Evolutionary conservation across 2,888 invertebrate species (phyloP).

Genomic region (Plebejus melissa): DNA sequence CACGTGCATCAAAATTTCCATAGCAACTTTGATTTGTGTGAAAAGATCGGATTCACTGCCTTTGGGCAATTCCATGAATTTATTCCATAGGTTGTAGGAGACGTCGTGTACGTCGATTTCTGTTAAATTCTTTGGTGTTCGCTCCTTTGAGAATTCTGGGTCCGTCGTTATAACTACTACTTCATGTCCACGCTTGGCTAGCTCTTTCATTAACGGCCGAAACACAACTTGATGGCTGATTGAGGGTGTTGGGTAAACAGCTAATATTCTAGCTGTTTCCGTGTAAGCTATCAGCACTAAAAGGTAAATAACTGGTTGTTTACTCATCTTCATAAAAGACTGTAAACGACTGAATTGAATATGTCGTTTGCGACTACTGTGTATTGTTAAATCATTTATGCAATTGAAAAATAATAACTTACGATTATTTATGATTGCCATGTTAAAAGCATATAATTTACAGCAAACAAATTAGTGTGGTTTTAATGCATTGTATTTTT

Average conservation of each 20-base stretch:
- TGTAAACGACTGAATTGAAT: background rate
- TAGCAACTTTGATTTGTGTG: constrained; percentile 30
- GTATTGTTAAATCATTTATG: constrained; percentile 2
- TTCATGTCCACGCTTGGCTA: constrained; percentile 56
- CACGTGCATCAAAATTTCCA: constrained; percentile 30
- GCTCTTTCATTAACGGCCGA: constrained; percentile 49
- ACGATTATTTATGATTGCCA: constrained; percentile 14
- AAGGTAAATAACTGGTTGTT: background rate
- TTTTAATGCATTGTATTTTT: background rate
- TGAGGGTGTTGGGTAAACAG: constrained; percentile 48
- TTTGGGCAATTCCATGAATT: constrained; percentile 31
- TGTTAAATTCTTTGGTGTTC: constrained; percentile 45
- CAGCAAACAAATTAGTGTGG: background rate
- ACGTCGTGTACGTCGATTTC: constrained; percentile 52
- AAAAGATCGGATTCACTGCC: constrained; percentile 32
- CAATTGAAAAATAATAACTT: constrained; percentile 5
- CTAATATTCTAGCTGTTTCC: constrained; percentile 47
- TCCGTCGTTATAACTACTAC: constrained; percentile 53
- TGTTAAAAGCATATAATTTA: background rate
- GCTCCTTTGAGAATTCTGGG: constrained; percentile 47
- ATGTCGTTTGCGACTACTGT: background rate
- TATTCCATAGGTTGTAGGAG: constrained; percentile 44
- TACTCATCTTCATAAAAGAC: constrained; percentile 1
- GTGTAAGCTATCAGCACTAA: constrained; percentile 15
- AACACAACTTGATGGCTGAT: constrained; percentile 50